phyloP scores from a whole-genome alignment of 1,140 invertebrate genomes.

The Cephus cinctus region DNA sequence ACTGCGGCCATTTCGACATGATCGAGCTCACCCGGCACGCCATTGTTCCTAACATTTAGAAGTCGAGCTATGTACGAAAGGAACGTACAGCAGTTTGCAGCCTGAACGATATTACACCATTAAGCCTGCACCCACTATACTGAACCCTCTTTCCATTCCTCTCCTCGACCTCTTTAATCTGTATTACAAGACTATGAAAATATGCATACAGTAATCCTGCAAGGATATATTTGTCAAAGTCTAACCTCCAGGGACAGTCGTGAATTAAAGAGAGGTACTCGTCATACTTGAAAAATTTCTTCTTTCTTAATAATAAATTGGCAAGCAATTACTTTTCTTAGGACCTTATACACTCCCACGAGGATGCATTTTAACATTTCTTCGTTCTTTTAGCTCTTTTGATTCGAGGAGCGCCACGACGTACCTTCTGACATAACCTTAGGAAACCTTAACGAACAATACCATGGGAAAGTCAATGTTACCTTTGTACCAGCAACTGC shows the following conservation, averaged over 20 bases:
- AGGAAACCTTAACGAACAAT: conserved; percentile 13
- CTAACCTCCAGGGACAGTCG: no score
- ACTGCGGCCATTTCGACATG: conserved; percentile 31
- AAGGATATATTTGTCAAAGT: no score
- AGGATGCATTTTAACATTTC: no score
- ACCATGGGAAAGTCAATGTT: conserved; percentile 21
- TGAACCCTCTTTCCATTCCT: neutral
- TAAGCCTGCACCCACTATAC: conserved; percentile 12
- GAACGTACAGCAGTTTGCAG: conserved; percentile 18
- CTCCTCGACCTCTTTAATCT: no score
- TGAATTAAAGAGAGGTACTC: no score
- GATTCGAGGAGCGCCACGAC: conserved; percentile 8
- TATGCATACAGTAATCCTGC: no score
- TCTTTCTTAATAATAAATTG: no score
- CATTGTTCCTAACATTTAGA: conserved; percentile 36
- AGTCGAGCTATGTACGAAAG: conserved; percentile 24
- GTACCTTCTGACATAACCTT: conserved; percentile 1
- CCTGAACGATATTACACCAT: conserved; percentile 18
- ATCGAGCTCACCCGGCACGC: conserved; percentile 27
- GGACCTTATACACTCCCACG: no score
- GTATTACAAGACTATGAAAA: no score
- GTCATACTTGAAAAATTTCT: no score
- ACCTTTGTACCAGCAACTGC: conserved; percentile 13
- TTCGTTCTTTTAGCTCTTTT: no score
- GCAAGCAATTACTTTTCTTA: no score